A percentile compares a stretch with the other conserved stretches of the same genome.
Evolutionary conservation across 1,140 invertebrate genomes (phyloP).

Genomic region (Apis cerana): DNA sequence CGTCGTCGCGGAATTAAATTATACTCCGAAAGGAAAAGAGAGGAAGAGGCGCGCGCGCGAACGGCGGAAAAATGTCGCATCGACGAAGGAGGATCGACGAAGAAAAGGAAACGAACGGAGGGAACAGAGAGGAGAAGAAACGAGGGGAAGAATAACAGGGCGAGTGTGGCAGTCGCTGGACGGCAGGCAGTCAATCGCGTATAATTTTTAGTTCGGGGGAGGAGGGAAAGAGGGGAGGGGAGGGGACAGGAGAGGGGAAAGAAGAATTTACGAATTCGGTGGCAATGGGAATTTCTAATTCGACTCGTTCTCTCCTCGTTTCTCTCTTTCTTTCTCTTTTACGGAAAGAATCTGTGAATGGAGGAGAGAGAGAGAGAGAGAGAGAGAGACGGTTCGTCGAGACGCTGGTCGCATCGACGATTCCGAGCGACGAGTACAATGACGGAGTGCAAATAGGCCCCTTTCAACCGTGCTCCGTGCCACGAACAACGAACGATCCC

Average conservation of each 20-base stretch:
- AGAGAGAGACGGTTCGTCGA: slow-evolving; percentile 40
- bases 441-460: slow-evolving; percentile 70
- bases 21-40: too few relatives aligned
- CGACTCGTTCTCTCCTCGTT: slow-evolving; percentile 3
- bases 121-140: too few relatives aligned
- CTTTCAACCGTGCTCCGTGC: slow-evolving; percentile 48
- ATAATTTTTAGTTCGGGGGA: background rate
- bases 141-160: too few relatives aligned
- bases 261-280: slow-evolving; percentile 61
- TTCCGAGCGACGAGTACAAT: slow-evolving; percentile 57
- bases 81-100: too few relatives aligned
- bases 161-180: too few relatives aligned
- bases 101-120: too few relatives aligned
- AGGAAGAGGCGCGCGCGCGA: too few relatives aligned
- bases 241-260: background rate
- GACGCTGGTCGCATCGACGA: slow-evolving; percentile 37
- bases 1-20: background rate
- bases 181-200: background rate
- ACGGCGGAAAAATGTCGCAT: too few relatives aligned
- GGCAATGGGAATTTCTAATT: slow-evolving; percentile 13
- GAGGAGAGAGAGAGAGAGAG: slow-evolving; percentile 15
- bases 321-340: slow-evolving; percentile 40
- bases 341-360: slow-evolving; percentile 71
- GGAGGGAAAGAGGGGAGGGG: background rate
- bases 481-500: slow-evolving; percentile 63